A percentile compares a stretch with the other conserved stretches of the same genome.
Evolutionary conservation across 2,797 vertebrate species (phyloP).

Genomic region (Lacerta viridis): DNA sequence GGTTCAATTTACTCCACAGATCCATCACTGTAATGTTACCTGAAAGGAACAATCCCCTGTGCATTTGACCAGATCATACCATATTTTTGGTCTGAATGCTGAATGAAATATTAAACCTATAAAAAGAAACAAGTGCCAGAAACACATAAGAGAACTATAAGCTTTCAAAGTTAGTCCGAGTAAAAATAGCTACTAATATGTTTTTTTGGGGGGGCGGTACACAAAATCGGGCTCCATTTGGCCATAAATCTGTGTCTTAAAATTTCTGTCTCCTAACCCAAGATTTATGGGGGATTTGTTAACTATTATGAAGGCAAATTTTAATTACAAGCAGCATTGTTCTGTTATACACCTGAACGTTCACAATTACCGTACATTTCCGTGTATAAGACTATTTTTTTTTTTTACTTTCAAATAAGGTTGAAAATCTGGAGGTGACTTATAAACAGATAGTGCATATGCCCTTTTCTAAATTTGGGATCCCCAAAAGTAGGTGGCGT

Average conservation of each 20-base stretch:
- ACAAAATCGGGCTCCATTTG: neutral
- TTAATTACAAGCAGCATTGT: neutral
- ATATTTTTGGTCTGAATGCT: conserved; percentile 24
- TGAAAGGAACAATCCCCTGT: conserved; percentile 36
- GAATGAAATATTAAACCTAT: conserved; percentile 24
- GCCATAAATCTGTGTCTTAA: neutral
- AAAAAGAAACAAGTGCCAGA: neutral
- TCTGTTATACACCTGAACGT: neutral
- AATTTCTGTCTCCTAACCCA: neutral
- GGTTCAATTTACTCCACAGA: neutral
- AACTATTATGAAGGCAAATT: neutral
- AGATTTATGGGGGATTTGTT: neutral
- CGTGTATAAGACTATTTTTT: no score
- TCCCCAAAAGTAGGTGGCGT: no score
- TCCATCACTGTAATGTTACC: conserved; percentile 34
- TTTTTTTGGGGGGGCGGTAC: conserved; percentile 23
- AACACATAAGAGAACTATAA: conserved; percentile 16
- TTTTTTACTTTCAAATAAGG: no score
- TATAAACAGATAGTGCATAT: no score
- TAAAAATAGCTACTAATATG: conserved; percentile 33
- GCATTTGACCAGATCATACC: conserved; percentile 33
- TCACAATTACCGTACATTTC: neutral
- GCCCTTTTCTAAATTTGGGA: no score
- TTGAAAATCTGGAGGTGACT: no score
- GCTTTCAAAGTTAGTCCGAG: neutral